Evolutionary conservation across 2,797 vertebrate species (phyloP).

Genomic region (Perodicticus potto): DNA sequence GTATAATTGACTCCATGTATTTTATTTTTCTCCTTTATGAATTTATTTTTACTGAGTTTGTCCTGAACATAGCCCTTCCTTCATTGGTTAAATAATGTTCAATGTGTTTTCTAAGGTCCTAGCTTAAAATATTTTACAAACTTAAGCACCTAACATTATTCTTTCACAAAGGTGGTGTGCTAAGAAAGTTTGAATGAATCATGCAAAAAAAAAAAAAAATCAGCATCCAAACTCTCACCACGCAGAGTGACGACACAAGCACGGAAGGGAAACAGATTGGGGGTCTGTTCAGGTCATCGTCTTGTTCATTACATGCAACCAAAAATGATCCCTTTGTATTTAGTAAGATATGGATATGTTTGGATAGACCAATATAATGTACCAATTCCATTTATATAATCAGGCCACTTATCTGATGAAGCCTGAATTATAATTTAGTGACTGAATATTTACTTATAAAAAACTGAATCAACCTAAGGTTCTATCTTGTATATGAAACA

Average conservation of each 20-base stretch:
- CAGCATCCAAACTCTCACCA: slow-evolving; percentile 22
- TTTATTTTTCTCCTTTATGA: slow-evolving; percentile 19
- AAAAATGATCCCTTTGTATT: slow-evolving; percentile 1
- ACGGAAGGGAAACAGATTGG: neutral
- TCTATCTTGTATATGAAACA: slow-evolving; percentile 19
- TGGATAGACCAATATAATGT: neutral
- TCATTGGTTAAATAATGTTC: neutral
- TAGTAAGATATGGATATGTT: neutral
- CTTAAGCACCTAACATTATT: neutral
- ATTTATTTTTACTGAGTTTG: slow-evolving; percentile 27
- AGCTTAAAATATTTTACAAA: slow-evolving; percentile 15
- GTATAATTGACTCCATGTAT: neutral
- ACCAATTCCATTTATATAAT: neutral
- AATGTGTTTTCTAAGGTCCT: slow-evolving; percentile 28
- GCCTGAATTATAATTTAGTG: slow-evolving; percentile 48
- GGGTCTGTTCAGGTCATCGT: neutral
- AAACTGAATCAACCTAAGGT: neutral
- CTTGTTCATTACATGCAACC: neutral
- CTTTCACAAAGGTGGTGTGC: neutral
- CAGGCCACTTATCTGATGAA: neutral
- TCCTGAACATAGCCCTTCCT: neutral
- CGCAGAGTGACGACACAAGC: neutral
- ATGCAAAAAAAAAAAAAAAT: neutral
- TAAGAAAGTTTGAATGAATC: neutral
- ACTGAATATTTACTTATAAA: slow-evolving; percentile 56